Percentiles rank a stretch among this genome's conserved stretches.
Evolutionary conservation across 2,113 vertebrate genomes (phyloP).

Genomic region (Proteles cristata): DNA sequence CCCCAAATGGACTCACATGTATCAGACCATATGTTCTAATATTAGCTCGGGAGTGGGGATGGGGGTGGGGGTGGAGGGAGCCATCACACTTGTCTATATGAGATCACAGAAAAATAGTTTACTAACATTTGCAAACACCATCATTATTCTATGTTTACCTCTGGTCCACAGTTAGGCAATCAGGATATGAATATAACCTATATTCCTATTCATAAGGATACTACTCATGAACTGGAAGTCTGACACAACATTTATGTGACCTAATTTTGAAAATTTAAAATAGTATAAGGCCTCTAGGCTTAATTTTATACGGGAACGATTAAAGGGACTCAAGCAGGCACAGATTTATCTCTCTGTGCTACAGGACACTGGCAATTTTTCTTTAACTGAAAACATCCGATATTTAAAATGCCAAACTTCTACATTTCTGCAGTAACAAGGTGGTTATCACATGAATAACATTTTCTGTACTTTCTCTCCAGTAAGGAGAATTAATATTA

Average conservation of each 20-base stretch:
- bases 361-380: neutral
- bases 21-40: neutral
- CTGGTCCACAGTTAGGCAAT: neutral
- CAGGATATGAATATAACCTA: neutral
- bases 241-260: constrained; percentile 48
- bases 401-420: constrained; percentile 37
- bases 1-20: neutral
- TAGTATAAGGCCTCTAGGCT: constrained; percentile 40
- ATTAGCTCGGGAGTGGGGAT: neutral
- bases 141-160: neutral
- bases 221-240: neutral
- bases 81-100: neutral
- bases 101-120: neutral
- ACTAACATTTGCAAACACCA: neutral
- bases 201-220: neutral
- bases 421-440: neutral
- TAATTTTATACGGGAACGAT: constrained; percentile 28
- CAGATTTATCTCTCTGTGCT: neutral
- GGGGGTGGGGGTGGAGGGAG: too few species aligned
- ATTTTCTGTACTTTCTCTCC: neutral
- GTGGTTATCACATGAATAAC: neutral
- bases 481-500: constrained; percentile 5
- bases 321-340: neutral
- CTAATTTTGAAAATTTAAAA: constrained; percentile 63
- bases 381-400: neutral